These are phyloP conservation scores for Synanthedon tipuliformis DNA, from an alignment of 2,888 invertebrate species.

Conservation along the genomic window DNA sequence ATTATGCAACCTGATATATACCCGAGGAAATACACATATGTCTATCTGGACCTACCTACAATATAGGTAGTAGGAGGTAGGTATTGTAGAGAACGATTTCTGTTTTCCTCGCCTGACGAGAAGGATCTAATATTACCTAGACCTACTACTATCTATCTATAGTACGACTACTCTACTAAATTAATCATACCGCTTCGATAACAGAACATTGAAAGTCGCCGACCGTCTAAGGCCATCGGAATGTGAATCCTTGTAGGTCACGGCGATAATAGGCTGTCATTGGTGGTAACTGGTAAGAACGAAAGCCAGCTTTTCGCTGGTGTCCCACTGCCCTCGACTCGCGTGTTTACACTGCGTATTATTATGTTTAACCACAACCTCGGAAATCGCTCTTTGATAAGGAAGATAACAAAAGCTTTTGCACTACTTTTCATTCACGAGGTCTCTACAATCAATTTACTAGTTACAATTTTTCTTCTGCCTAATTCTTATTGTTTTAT, in stretches of 20 bases:
- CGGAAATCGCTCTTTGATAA: background rate
- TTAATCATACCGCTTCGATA: background rate
- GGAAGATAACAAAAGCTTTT: background rate
- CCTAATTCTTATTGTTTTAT: no score
- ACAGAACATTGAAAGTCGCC: background rate
- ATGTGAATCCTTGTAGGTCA: slow-evolving; percentile 55
- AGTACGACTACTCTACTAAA: no score
- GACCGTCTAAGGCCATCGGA: slow-evolving; percentile 25
- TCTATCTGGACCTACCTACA: no score
- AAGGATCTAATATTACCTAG: no score
- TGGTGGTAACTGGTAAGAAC: slow-evolving; percentile 26
- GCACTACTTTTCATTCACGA: background rate
- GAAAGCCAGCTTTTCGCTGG: slow-evolving; percentile 49
- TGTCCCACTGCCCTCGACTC: slow-evolving; percentile 40
- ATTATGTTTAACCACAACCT: slow-evolving; percentile 28
- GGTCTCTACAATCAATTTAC: no score
- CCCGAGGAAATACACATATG: no score
- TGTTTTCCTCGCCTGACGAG: no score
- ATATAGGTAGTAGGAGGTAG: no score
- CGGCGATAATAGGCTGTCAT: slow-evolving; percentile 35
- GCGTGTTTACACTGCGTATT: slow-evolving; percentile 25
- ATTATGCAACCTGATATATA: no score
- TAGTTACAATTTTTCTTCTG: no score
- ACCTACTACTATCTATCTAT: no score
- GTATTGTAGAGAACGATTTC: no score